A percentile compares a stretch with the other conserved stretches of the same genome.
phyloP scores from a whole-genome alignment of 2,113 vertebrate species.

The Erythrolamprus reginae region DNA sequence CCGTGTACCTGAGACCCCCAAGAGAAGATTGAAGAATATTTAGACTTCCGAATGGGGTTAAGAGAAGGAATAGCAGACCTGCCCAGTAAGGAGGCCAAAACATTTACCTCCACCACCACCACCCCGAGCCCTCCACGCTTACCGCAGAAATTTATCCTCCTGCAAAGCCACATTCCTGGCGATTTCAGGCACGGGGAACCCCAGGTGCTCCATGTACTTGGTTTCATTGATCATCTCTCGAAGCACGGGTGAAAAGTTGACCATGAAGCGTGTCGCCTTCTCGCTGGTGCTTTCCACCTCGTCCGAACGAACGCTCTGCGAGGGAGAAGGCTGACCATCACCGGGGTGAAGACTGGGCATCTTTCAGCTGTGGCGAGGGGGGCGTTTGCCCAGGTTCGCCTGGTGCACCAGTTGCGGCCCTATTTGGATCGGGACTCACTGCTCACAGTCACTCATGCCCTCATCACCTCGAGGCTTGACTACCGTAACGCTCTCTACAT shows the following conservation, averaged over 20 bases:
- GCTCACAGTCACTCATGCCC: too few species aligned
- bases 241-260: slow-evolving; percentile 81
- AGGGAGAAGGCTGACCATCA: not conserved
- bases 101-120: too few species aligned
- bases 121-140: not conserved
- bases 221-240: slow-evolving; percentile 81
- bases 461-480: too few species aligned
- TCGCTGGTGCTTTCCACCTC: slow-evolving; percentile 33
- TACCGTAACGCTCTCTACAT: too few species aligned
- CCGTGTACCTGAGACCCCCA: slow-evolving; percentile 62
- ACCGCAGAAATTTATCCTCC: slow-evolving; percentile 79
- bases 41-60: not conserved
- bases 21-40: not conserved
- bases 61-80: not conserved
- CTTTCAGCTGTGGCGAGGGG: too few species aligned
- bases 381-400: too few species aligned
- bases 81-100: not conserved
- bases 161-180: slow-evolving; percentile 77
- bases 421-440: too few species aligned
- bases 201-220: slow-evolving; percentile 78
- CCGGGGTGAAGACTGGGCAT: not conserved
- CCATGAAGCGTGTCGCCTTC: slow-evolving; percentile 48
- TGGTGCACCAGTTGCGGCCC: too few species aligned
- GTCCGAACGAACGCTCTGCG: slow-evolving; percentile 27
- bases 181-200: slow-evolving; percentile 71